Percentiles rank a stretch among this genome's conserved stretches.
Evolutionary conservation across 1,140 invertebrate genomes (phyloP).

Genomic region (Atta texana): DNA sequence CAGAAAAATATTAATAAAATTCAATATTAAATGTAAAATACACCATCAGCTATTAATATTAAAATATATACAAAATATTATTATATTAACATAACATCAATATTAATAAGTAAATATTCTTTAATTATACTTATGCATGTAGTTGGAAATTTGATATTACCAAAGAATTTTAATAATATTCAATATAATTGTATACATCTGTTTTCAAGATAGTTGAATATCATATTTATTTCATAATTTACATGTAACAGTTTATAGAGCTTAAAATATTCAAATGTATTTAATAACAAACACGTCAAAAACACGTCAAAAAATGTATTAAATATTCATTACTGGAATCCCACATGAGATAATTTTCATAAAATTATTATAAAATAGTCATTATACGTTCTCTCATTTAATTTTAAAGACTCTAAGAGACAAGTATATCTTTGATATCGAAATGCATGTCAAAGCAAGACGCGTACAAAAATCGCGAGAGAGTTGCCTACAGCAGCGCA

Average conservation of each 20-base stretch:
- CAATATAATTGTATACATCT: not conserved
- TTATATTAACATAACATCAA: constrained; percentile 12
- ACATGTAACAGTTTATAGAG: not conserved
- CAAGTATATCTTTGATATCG: constrained; percentile 1
- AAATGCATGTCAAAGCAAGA: constrained; percentile 40
- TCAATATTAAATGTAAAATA: not conserved
- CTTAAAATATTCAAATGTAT: not conserved
- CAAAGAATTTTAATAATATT: constrained; percentile 31
- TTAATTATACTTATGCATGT: not conserved
- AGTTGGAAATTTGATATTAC: not conserved
- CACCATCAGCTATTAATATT: not conserved
- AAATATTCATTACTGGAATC: not conserved
- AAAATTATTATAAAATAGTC: not conserved
- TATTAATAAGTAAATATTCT: constrained; percentile 11
- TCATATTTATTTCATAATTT: constrained; percentile 31
- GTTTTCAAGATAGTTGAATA: constrained; percentile 5
- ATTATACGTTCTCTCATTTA: not conserved
- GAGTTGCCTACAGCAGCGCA: constrained; percentile 32
- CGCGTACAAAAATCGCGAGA: constrained; percentile 33
- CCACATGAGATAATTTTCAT: not conserved
- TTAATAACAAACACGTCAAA: not conserved
- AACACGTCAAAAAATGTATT: not conserved
- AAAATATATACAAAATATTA: not conserved
- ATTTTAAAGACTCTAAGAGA: constrained; percentile 23
- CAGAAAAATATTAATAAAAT: constrained; percentile 19